phyloP scores from a whole-genome alignment of 2,888 invertebrate species.

The Ashinkailepas kermadecensis region DNA sequence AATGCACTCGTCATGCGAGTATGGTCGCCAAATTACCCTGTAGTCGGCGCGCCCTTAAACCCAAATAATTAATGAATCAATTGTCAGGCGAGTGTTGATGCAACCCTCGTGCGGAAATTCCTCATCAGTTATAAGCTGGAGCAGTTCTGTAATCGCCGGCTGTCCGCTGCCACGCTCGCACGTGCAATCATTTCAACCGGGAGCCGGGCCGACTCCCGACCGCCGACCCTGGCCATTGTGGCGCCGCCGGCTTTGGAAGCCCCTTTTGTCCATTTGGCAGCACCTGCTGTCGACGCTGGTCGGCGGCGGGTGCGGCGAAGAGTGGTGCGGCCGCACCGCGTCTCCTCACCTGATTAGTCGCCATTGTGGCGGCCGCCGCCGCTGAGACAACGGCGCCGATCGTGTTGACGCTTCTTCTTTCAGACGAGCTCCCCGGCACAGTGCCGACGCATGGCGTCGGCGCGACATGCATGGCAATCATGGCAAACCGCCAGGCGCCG shows the following conservation, averaged over 20 bases:
- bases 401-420: not conserved
- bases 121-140: not conserved
- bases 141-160: not conserved
- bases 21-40: too few relatives aligned
- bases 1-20: too few relatives aligned
- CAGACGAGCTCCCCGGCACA: too few relatives aligned
- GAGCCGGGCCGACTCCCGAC: not conserved
- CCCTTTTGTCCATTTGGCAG: not conserved
- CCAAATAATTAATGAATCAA: too few relatives aligned
- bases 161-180: too few relatives aligned
- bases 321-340: not conserved
- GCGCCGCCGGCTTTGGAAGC: not conserved
- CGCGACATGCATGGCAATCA: not conserved
- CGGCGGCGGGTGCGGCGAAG: not conserved
- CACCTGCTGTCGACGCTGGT: not conserved
- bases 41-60: too few relatives aligned
- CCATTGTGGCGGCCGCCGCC: not conserved
- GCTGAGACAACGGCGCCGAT: not conserved
- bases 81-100: not conserved
- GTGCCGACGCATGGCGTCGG: not conserved
- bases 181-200: not conserved
- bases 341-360: not conserved
- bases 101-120: not conserved
- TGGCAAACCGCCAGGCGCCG: not conserved
- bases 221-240: not conserved